phyloP scores from a whole-genome alignment of 1,140 invertebrate genomes.

The Heterodera carotae region DNA sequence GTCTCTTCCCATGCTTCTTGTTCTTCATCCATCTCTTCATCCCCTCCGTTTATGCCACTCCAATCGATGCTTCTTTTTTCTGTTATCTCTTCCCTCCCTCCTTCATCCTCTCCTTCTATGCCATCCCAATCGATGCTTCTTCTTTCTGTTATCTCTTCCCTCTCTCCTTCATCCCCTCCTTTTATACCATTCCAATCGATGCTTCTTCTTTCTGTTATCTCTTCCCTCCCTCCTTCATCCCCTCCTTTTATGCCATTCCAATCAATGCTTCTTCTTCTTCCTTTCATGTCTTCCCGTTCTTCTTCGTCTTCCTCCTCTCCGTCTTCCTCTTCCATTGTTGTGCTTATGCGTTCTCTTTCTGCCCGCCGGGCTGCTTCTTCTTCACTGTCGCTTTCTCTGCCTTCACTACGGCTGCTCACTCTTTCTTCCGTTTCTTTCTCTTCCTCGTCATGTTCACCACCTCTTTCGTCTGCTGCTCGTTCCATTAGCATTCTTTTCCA shows the following conservation, averaged over 20 bases:
- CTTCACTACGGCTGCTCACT: background rate
- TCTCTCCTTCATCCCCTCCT: too few relatives aligned
- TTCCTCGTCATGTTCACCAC: background rate
- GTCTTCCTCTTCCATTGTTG: background rate
- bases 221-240: background rate
- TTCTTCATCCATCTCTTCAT: too few relatives aligned
- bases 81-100: background rate
- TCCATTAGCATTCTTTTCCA: too few relatives aligned
- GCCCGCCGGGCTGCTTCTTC: background rate
- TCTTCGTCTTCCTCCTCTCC: conserved; percentile 5
- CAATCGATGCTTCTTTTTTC: background rate
- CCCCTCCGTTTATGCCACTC: too few relatives aligned
- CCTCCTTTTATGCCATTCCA: background rate
- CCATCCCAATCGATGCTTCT: background rate
- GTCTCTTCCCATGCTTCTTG: background rate
- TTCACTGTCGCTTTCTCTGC: too few relatives aligned
- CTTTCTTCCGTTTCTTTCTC: conserved; percentile 24
- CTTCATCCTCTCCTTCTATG: background rate
- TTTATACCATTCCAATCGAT: too few relatives aligned
- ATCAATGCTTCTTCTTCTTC: conserved; percentile 8
- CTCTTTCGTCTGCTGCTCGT: background rate
- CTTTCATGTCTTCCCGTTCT: too few relatives aligned
- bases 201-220: background rate
- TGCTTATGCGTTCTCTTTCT: conserved; percentile 27
- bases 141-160: too few relatives aligned